Evolutionary conservation across 2,797 vertebrate species (phyloP), one percentile per base, ranked within the genome.

Genomic region (Novumbra hubbsi): DNA sequence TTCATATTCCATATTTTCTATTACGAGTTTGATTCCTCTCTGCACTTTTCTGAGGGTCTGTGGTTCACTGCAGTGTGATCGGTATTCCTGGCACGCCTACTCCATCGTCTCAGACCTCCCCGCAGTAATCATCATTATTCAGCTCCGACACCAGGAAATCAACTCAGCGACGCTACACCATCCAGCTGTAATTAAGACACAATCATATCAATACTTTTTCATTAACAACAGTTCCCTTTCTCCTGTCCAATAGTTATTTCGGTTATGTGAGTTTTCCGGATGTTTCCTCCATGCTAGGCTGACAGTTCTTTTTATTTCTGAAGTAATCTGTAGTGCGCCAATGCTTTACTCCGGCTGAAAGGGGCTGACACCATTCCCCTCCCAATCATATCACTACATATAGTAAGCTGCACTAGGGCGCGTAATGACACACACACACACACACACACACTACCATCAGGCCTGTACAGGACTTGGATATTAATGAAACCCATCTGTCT

Each of bases 121-220:
- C 66, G 81, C 84, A 80, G 75, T 73, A 79, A 86, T 86, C 81
- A 86, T 75, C 75, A 79, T 90, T 77, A 86, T 79, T 88, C 86
- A 85, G 82, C 84, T 86, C 70, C 87, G 87, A 90, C 86, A 88
- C 52, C 49, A 71, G 84, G 76, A 88, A 86, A 88, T 88, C 87
- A 80, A 78, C 77, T 72, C 78, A 79, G 83, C 41, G 73, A 73
- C 12, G 2, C 73, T 38, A 85, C 80, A 84, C 82, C 75, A 76
- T 74, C 84, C 78, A 78, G 7, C 34, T 72, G 86, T 86, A 87
- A 91, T 86, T 84, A 82, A 90, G 78, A 85, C 82, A 76, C 78
- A 86, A 84, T 87, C 78, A 81, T 76, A 86, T 83, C 74, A 81
- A 50, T 63, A 69, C 70, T 70, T 76, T 76, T 52, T 83, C 80